Evolutionary conservation across 2,888 invertebrate species (phyloP), one percentile per base, ranked within the genome.

Genomic region (Lasioglossum marginatum): DNA sequence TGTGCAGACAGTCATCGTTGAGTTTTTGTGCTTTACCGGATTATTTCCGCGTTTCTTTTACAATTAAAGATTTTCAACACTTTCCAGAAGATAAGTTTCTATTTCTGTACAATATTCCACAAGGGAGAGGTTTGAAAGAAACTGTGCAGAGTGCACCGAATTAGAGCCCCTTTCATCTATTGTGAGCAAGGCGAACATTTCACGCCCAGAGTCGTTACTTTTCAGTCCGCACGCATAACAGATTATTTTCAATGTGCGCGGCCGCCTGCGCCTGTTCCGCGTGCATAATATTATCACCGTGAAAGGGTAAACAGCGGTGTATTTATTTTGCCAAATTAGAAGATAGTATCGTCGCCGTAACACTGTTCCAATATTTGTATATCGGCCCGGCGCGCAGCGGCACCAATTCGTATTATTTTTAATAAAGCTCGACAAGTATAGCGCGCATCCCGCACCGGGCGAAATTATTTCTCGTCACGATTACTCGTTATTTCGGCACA

Each of bases 81-180:
- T 31, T 63, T 63, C 19, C 63, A 63, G 31, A 8, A 63, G 31
- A 63, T 63, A 63, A 31, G 31, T 63, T 63, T 63, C 31, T 31
- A 63, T 63, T 31, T 63, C 63, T 63, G 63, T 73, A 73, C 48
- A 40, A 73, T 73, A 45, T 63, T 63, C 63, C 63, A 8, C 63
- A 63, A 63, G 31, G 31, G 63, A 19, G 31, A 16, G 63, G 19
- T 31, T 8, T 63, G 19, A 63, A 63, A 63, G 63, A 63, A 63
- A 63, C 63, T 34, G 63, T 3, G 19, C 63, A 19, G 31, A 31
- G 31, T 63, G 63, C 63, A 6, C 16, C 63, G 63, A 63, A 63
- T 63, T 63, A 63, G 31, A 63, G 63, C 1, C 63, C 31, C 63
- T 63, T 63, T 63, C 63, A 27, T 34, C 31, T 19, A 63, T 63